Evolutionary conservation across 2,797 vertebrate species (phyloP).

Genomic region (Paramormyrops hopkinsi): DNA sequence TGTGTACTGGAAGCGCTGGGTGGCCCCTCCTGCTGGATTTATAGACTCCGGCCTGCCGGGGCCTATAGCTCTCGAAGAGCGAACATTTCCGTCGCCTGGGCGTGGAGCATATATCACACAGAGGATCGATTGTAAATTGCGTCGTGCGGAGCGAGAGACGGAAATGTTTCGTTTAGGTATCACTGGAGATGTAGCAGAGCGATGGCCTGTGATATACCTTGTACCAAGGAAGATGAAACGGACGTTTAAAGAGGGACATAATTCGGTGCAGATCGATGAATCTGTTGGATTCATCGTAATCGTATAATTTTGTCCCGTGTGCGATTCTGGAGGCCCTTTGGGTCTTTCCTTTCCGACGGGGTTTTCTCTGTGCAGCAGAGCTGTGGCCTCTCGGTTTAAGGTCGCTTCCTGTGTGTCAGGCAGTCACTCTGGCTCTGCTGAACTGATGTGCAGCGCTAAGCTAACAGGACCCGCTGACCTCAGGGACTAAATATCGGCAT

Average conservation of each 20-base stretch:
- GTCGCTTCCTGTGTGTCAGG: not conserved
- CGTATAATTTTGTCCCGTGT: not conserved
- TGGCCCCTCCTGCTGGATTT: constrained; percentile 40
- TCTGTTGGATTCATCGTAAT: not conserved
- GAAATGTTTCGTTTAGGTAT: constrained; percentile 47
- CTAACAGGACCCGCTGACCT: not conserved
- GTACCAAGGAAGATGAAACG: not conserved
- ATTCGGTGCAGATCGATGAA: not conserved
- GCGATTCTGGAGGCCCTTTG: not conserved
- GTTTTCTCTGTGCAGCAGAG: not conserved
- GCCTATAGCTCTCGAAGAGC: constrained; percentile 18
- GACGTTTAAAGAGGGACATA: not conserved
- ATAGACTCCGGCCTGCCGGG: constrained; percentile 37
- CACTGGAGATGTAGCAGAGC: constrained; percentile 39
- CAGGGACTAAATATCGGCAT: not conserved
- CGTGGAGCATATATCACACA: constrained; percentile 54
- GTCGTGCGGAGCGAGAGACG: constrained; percentile 39
- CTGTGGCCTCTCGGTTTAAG: not conserved
- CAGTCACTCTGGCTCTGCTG: too few relatives aligned
- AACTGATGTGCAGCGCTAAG: not conserved
- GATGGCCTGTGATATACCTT: constrained; percentile 49
- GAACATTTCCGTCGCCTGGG: constrained; percentile 42
- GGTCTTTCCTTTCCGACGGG: not conserved
- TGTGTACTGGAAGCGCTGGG: constrained; percentile 36
- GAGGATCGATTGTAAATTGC: constrained; percentile 53